Evolutionary conservation across 2,113 vertebrate species (phyloP), one percentile per base, ranked within the genome.

Genomic region (Ptilorrhoa leucosticta): DNA sequence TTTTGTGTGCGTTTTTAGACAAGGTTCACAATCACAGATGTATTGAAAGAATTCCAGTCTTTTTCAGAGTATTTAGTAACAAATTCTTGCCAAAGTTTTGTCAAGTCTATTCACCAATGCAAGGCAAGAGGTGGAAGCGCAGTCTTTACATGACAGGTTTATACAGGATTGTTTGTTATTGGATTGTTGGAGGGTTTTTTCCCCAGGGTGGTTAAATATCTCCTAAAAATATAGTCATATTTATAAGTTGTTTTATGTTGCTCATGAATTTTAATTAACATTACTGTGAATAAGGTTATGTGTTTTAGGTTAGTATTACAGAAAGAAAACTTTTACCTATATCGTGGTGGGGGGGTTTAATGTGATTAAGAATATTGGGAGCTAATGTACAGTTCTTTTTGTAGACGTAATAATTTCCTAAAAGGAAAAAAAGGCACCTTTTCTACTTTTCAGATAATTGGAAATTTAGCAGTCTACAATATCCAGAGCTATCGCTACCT

Each of bases 151-250:
- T 47, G 20, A 39, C 4, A 82, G 13, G 4, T 92, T 88, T 60
- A 30, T 72, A 21, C 3, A 28, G 2, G 2, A 2, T 39, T 53
- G 6, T 28, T 92, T 84, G 6, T 15, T 35, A 20, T 18, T 69
- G 18, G 2, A 31, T 47, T 51, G 3, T 31, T 65, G 24, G 6
- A 47, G 10, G 4, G 0, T 6, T 21, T 31, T 66, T 44, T 44
- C 2, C 14, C 5, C 28, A 40, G 6, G 2, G 6, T 53, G 4
- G 22, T 57, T 87, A 93, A 83, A 39, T 57, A 30, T 15, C 16
- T 51, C 19, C 7, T 63, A 71, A 66, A 54, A 71, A 33, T 66
- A 28, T 11, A 63, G 6, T 8, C 3, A 13, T 70, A 45, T 75
- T 91, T 83, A 11, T 56, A 76, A 45, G 4, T 45, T 51, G 5